Evolutionary conservation across 2,113 vertebrate species (phyloP), one percentile per base, ranked within the genome.

Genomic region (Lichenostomus cassidix): DNA sequence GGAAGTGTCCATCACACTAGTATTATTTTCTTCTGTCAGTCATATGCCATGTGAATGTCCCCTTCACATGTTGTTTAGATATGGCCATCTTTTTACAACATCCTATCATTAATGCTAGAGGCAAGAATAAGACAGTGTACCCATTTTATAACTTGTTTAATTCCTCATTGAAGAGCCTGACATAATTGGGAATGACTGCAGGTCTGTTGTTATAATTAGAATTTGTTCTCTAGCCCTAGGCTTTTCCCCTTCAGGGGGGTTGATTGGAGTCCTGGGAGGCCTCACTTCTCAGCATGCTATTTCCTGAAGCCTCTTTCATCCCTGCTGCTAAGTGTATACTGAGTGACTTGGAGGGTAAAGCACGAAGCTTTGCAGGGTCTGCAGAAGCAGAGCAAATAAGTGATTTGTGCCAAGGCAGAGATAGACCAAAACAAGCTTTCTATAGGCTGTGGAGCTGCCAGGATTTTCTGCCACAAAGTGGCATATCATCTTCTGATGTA

Each of bases 151-250:
- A 90, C 59, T 83, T 94, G 60, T 63, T 95, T 94, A 91, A 86
- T 81, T 94, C 91, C 55, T 87, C 3, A 3, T 56, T 90, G 94
- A 95, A 88, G 90, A 91, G 64, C 55, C 82, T 96, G 95, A 97
- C 71, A 28, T 96, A 89, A 97, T 83, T 47, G 52, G 64, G 82
- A 96, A 94, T 74, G 97, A 95, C 94, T 95, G 84, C 65, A 83
- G 92, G 92, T 96, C 95, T 95, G 95, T 89, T 95, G 95, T 95
- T 97, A 94, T 95, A 97, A 97, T 97, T 97, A 97, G 92, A 96
- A 94, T 89, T 91, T 90, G 84, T 95, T 92, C 95, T 95, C 92
- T 91, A 90, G 93, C 94, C 89, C 55, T 85, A 79, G 92, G 95
- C 95, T 91, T 96, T 95, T 96, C 83, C 82, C 96, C 94, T 95